Conservation (phyloP, 2,797 vertebrate genomes). For the Rhinichthys osculus region DNA sequence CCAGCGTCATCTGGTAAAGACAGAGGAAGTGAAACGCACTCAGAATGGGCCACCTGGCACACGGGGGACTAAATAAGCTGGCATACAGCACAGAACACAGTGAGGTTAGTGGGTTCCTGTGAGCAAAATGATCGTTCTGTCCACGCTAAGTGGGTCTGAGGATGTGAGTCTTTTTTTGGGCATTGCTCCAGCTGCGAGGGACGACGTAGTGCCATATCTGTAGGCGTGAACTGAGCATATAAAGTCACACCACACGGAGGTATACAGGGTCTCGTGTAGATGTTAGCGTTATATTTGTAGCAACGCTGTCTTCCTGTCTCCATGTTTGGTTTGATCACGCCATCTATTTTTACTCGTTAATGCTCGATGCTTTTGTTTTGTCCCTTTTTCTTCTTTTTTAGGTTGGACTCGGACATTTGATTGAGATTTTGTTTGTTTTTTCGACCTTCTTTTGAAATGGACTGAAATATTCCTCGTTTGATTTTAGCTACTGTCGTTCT, state of each 20-base stretch:
- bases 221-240: conserved; percentile 58
- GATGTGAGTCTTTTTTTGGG: conserved; percentile 42
- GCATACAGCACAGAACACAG: conserved; percentile 33
- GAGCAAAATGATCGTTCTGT: conserved; percentile 36
- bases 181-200: conserved; percentile 27
- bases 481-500: conserved; percentile 72
- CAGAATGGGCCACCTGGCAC: background rate
- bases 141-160: conserved; percentile 38
- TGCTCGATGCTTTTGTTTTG: conserved; percentile 64
- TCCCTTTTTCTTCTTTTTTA: conserved; percentile 72
- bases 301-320: conserved; percentile 96
- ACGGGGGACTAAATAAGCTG: conserved; percentile 30
- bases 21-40: background rate
- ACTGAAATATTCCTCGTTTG: conserved; percentile 79
- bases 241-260: conserved; percentile 74
- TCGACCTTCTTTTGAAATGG: conserved; percentile 45
- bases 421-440: conserved; percentile 27
- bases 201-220: conserved; percentile 54
- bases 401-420: conserved; percentile 43
- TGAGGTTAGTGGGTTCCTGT: conserved; percentile 35
- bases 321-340: conserved; percentile 64
- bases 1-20: conserved; percentile 97
- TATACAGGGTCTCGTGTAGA: conserved; percentile 99
- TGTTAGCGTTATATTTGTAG: conserved; percentile 97
- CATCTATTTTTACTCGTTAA: conserved; percentile 71